Evolutionary conservation across 2,113 vertebrate species (phyloP).

Genomic region (Phocoena phocoena): DNA sequence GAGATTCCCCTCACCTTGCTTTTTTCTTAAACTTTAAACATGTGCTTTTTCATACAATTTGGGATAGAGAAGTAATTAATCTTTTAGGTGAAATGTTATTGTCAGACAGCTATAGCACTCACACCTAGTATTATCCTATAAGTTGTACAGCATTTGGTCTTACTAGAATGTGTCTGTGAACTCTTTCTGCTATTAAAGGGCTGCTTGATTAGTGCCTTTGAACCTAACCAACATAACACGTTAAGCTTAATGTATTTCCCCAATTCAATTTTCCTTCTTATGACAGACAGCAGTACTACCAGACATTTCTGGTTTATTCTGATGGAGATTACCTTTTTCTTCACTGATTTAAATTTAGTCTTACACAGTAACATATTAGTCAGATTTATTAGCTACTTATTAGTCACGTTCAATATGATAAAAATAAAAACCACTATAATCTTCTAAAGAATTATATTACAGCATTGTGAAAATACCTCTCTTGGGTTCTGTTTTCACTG

Average conservation of each 20-base stretch:
- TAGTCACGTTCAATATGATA: neutral
- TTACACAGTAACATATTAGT: slow-evolving; percentile 1
- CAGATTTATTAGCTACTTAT: neutral
- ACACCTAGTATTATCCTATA: neutral
- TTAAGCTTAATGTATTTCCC: neutral
- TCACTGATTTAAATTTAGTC: slow-evolving; percentile 25
- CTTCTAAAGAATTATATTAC: neutral
- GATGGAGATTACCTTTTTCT: neutral
- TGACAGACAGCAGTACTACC: neutral
- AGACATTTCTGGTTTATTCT: slow-evolving; percentile 2
- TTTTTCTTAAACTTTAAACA: neutral
- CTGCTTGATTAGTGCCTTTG: neutral
- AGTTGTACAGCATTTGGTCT: neutral
- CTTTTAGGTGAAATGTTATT: neutral
- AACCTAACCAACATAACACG: neutral
- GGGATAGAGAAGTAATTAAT: neutral
- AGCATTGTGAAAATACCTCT: neutral
- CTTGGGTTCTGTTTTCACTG: neutral
- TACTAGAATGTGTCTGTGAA: neutral
- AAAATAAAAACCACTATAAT: neutral
- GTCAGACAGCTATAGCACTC: neutral
- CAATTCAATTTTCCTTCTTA: neutral
- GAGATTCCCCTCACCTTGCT: neutral
- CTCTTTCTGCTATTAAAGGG: neutral
- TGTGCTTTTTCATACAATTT: neutral